A percentile compares a stretch with the other conserved stretches of the same genome.
Evolutionary conservation across 2,797 vertebrate genomes (phyloP).

Genomic region (Danio tinwini): DNA sequence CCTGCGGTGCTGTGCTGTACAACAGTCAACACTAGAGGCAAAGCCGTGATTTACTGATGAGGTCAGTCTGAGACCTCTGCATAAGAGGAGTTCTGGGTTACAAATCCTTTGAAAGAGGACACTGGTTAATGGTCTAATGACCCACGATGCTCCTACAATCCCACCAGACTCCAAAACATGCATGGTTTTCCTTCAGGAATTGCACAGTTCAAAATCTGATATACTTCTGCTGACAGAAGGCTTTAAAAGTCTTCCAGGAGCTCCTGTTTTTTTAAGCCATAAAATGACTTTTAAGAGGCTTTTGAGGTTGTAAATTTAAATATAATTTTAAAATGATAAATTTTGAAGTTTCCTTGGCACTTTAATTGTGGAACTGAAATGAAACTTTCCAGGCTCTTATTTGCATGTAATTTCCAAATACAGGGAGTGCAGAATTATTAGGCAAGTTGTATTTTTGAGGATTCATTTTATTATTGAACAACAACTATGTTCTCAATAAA

Average conservation of each 20-base stretch:
- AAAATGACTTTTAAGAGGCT: neutral
- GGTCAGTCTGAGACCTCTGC: conserved; percentile 24
- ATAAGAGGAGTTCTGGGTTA: conserved; percentile 4
- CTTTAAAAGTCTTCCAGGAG: neutral
- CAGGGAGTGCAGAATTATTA: too few species aligned
- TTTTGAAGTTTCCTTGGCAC: too few species aligned
- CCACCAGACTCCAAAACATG: neutral
- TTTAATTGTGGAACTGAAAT: too few species aligned
- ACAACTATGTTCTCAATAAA: too few species aligned
- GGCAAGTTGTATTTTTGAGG: too few species aligned
- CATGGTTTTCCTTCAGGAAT: neutral
- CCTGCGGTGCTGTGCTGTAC: neutral
- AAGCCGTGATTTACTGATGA: conserved; percentile 7
- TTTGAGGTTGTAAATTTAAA: neutral
- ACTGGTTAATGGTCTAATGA: conserved; percentile 21
- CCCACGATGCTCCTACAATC: neutral
- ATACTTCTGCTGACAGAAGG: neutral
- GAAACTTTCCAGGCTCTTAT: too few species aligned
- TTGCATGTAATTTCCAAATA: too few species aligned
- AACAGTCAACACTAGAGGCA: neutral
- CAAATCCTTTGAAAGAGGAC: conserved; percentile 6
- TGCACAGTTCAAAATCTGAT: neutral
- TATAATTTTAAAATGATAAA: neutral
- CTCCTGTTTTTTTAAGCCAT: neutral
- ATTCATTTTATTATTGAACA: too few species aligned